These are phyloP conservation scores for Strongylocentrotus purpuratus DNA, from an alignment of 35 echinoderm and acorn worm species.

Conservation along the genomic window DNA sequence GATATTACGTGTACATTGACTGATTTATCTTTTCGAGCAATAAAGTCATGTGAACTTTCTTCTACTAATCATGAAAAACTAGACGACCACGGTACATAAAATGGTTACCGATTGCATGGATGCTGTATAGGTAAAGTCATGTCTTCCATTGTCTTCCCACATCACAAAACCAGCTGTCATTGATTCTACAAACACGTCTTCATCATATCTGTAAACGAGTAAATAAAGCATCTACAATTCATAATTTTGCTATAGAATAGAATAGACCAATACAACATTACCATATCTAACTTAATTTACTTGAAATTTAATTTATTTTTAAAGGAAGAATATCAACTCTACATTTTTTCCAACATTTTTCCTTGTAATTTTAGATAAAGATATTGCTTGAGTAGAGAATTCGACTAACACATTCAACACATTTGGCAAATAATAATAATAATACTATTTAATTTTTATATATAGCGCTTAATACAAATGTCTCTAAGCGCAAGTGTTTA, in stretches of 20 bases:
- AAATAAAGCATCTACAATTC: constrained; percentile 35
- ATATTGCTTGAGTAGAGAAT: background rate
- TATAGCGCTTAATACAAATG: too few species aligned
- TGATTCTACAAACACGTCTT: constrained; percentile 44
- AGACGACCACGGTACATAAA: too few species aligned
- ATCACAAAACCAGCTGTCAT: constrained; percentile 60
- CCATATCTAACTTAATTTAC: background rate
- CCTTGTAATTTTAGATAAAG: too few species aligned
- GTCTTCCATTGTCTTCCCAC: constrained; percentile 63
- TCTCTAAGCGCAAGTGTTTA: too few species aligned
- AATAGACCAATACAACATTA: background rate
- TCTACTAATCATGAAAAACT: too few species aligned
- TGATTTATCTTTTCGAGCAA: too few species aligned
- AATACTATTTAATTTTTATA: too few species aligned
- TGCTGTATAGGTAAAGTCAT: constrained; percentile 72
- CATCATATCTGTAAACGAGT: constrained; percentile 63
- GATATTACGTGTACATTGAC: too few species aligned
- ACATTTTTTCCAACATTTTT: background rate
- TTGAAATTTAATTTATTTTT: background rate
- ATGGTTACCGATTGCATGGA: constrained; percentile 53
- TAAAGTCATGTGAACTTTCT: too few species aligned
- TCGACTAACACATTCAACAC: too few species aligned
- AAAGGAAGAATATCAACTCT: background rate
- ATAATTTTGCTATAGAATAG: background rate
- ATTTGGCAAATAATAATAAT: background rate